These are phyloP conservation scores for Crenichthys baileyi DNA, from an alignment of 2,797 vertebrate genomes.

Conservation along the genomic window DNA sequence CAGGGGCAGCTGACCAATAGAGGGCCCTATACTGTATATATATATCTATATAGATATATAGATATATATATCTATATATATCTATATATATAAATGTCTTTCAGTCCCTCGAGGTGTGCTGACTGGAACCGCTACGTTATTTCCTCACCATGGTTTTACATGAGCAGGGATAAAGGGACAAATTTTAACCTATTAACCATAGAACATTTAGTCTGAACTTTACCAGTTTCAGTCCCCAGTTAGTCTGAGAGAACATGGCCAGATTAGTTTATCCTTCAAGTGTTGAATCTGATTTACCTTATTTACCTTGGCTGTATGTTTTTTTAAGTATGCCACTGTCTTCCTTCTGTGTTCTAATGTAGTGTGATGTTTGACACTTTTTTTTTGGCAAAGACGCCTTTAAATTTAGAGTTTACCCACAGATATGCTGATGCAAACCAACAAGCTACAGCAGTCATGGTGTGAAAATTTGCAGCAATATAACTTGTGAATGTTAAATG, in stretches of 20 bases:
- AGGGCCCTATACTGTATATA: too few species aligned
- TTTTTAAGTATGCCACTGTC: neutral
- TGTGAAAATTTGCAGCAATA: constrained; percentile 27
- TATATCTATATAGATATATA: too few species aligned
- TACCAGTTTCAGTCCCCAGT: neutral
- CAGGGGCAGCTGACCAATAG: too few species aligned
- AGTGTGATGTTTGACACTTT: constrained; percentile 21
- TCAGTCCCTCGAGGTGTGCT: neutral
- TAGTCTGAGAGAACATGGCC: constrained; percentile 4
- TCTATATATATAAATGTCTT: neutral
- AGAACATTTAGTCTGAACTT: neutral
- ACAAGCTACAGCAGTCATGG: constrained; percentile 7
- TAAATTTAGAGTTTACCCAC: neutral
- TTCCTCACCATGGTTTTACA: neutral
- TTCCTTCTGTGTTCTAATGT: constrained; percentile 6
- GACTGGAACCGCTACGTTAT: neutral
- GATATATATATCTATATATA: too few species aligned
- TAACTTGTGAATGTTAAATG: constrained; percentile 3
- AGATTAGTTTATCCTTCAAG: neutral
- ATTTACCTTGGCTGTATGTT: constrained; percentile 11
- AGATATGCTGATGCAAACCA: constrained; percentile 19
- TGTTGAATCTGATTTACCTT: constrained; percentile 13
- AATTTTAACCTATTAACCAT: constrained; percentile 1
- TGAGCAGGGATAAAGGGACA: neutral
- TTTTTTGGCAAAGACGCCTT: constrained; percentile 15